Evolutionary conservation across 2,113 vertebrate genomes (phyloP).

Genomic region (Ameiurus melas): DNA sequence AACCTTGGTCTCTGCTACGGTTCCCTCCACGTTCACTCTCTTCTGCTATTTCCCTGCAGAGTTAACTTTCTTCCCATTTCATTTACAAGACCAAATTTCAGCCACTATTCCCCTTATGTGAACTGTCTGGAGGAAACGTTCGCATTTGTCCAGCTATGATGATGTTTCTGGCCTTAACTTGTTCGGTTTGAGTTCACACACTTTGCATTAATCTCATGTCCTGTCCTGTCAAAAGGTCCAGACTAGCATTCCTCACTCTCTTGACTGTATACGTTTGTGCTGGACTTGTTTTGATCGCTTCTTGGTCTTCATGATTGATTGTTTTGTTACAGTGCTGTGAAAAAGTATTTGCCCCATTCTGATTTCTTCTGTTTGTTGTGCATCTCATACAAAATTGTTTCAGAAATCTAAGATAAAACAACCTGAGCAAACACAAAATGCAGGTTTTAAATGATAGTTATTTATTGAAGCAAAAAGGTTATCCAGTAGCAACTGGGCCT

Average conservation of each 20-base stretch:
- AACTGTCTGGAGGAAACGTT: background rate
- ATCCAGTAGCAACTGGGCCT: too few relatives aligned
- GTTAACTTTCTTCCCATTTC: constrained; percentile 9
- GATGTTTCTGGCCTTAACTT: background rate
- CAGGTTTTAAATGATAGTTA: too few relatives aligned
- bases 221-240: background rate
- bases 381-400: too few relatives aligned
- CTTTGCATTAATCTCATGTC: background rate
- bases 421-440: too few relatives aligned
- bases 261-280: background rate
- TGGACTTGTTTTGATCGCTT: background rate
- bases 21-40: background rate
- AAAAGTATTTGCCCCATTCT: too few relatives aligned
- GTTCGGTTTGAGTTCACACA: constrained; percentile 6
- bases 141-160: constrained; percentile 1
- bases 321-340: background rate
- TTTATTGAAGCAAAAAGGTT: too few relatives aligned
- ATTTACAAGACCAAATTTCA: constrained; percentile 13
- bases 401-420: too few relatives aligned
- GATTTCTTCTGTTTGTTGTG: too few relatives aligned
- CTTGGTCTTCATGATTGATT: background rate
- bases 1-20: background rate
- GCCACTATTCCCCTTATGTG: background rate
- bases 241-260: background rate
- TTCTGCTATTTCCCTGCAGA: background rate